Base-by-base conservation (phyloP, 2,888 invertebrate species). In the Ischnura elegans region DNA sequence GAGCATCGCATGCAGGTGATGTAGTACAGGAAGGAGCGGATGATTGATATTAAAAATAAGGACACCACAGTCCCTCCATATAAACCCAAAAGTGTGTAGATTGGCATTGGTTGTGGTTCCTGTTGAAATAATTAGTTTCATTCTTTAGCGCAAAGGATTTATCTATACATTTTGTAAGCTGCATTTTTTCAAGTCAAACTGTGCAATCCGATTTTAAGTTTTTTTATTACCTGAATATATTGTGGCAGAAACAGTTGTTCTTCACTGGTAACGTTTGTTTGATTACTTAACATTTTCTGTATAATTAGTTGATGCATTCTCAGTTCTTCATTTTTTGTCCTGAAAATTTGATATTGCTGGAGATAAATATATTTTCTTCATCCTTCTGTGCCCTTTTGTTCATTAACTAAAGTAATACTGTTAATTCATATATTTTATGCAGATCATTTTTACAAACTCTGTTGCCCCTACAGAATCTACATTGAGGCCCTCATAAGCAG, bases 1-100 rank as follows among this genome's bases (percentile, higher is more conserved):
- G 98, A 98, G 36, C 98, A 97, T 55, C 97, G 97, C 97, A 98
- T 97, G 95, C 98, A 98, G 93, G 97, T 97, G 96, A 97, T 97
- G 95, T 97, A 97, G 96, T 98, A 98, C 87, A 98, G 95, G 6
- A 98, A 95, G 6, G 98, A 98, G 95, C 98, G 97, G 94, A 96
- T 94, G 93, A 96, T 94, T 8, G 96, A 96, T 93, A 96, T 95
- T 25, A 96, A 43, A 94, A 96, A 96, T 3, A 96, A 95, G 13
- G 95, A 95, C n/a, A 94, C 95, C 6, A 96, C 95, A 55, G 96
- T 95, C 42, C 95, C 95, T 2, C 95, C 95, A 94, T 96, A 96
- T 21, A 96, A 90, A 61, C 90, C n/a, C 55, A 90, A 43, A 43
- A 90, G 90, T 36, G 36, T 76, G 36, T 76, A 2, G 36, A 16